These are phyloP conservation scores for Nesogale talazaci DNA, from an alignment of 2,113 vertebrate genomes.

Conservation along the genomic window DNA sequence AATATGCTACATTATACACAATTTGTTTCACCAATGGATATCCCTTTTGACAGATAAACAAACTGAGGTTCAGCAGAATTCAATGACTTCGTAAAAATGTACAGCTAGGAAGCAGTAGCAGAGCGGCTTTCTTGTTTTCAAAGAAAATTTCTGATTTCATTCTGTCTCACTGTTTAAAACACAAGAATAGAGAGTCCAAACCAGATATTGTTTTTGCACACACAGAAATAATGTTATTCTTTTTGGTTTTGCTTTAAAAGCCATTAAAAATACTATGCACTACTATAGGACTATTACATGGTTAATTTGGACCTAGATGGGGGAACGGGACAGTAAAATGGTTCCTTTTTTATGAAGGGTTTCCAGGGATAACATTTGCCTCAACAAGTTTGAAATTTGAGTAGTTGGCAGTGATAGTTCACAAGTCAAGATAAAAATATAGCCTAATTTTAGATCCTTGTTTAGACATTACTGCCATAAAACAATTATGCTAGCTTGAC, in stretches of 20 bases:
- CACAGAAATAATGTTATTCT: constrained; percentile 52
- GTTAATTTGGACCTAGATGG: constrained; percentile 66
- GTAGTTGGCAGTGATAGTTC: constrained; percentile 63
- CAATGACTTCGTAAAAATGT: not conserved
- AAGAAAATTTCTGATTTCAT: not conserved
- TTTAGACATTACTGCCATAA: constrained; percentile 76
- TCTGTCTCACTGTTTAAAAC: constrained; percentile 50
- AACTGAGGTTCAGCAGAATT: not conserved
- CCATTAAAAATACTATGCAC: constrained; percentile 57
- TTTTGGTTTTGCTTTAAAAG: constrained; percentile 69
- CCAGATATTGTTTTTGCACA: constrained; percentile 51
- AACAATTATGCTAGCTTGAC: constrained; percentile 66
- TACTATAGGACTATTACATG: constrained; percentile 52
- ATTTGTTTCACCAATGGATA: not conserved
- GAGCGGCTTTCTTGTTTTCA: not conserved
- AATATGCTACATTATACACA: not conserved
- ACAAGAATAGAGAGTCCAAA: constrained; percentile 55
- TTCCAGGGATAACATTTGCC: constrained; percentile 80
- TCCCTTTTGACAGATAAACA: constrained; percentile 8
- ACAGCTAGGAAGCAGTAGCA: not conserved
- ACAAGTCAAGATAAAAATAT: constrained; percentile 82
- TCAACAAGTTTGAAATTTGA: constrained; percentile 79
- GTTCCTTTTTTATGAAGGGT: constrained; percentile 69
- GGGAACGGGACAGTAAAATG: constrained; percentile 64
- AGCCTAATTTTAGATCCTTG: constrained; percentile 68